Base-by-base conservation (phyloP, 1,140 invertebrate genomes). In the Drosophila sturtevanti region DNA sequence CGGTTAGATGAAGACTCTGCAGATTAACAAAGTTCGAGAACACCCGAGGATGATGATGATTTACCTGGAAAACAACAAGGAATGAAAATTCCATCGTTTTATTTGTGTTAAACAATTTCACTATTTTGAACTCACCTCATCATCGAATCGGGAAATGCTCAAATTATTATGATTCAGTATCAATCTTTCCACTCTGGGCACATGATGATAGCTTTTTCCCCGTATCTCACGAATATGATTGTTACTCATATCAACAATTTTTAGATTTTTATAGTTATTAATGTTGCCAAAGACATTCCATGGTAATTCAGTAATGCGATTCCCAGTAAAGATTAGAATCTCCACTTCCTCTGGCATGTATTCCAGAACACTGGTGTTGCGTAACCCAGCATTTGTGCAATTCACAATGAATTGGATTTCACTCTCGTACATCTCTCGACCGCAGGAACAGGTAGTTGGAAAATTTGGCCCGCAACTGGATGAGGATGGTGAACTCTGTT, bases 1-100 rank as follows among this genome's bases (percentile, higher is more conserved):
- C 94, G 2, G 95, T 96, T 37, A 97, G 92, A 90, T 97, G 95
- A 1, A 97, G 91, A 74, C 96, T 95, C 60, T 94, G 84, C 2
- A 97, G 91, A 60, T 95, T 95, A 1, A 94, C 91, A 90, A 97
- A 96, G 91, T 96, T 97, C 1, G 95, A 96, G 82, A 97, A 96
- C 4, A 97, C 93, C 59, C 96, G 92, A 0, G 95, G 95, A 92
- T 96, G 96, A 81, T 94, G 93, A 71, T 93, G 92, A 66, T 94
- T 94, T 1, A 92, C 92, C 54, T 54, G 51, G 0, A 24, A 7
- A 12, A 24, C 4, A 52, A 1, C 10, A 48, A 10, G 1, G 44
- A 0, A 48, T 10, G 10, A 22, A 24, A 31, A 6, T 24, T 2
- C 24, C 24, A 4, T 24, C 1, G 16, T 14, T 14, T 14, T 14